Percentiles rank a stretch among this genome's conserved stretches.
These are phyloP conservation scores for Stictocephala bisonia DNA, from an alignment of 2,888 invertebrate species.

Conservation along the genomic window DNA sequence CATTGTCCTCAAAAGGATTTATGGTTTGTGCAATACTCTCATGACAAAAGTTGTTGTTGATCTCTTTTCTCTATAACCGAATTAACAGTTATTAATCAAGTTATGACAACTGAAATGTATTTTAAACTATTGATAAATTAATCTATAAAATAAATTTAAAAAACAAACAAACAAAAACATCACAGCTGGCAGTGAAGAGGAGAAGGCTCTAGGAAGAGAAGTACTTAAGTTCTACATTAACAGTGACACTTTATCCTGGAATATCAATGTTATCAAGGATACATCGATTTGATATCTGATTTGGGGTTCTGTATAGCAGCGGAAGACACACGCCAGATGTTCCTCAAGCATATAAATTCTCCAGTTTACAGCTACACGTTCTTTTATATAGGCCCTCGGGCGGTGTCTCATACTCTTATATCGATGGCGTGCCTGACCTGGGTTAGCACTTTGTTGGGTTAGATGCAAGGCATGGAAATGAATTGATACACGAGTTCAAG, in stretches of 20 bases:
- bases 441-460: not conserved
- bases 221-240: conserved; percentile 28
- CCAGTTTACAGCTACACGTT: conserved; percentile 11
- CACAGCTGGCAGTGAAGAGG: not conserved
- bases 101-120: too few relatives aligned
- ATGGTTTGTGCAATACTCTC: too few relatives aligned
- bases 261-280: conserved; percentile 3
- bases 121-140: too few relatives aligned
- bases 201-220: not conserved
- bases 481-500: conserved; percentile 10
- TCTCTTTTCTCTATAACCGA: too few relatives aligned
- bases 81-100: too few relatives aligned
- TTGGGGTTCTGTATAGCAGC: not conserved
- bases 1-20: too few relatives aligned
- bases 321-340: not conserved
- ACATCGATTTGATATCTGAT: conserved; percentile 11
- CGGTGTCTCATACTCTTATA: conserved; percentile 1
- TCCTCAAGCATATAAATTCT: not conserved
- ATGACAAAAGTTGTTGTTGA: too few relatives aligned
- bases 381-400: not conserved
- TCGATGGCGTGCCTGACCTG: not conserved
- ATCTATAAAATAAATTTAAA: too few relatives aligned
- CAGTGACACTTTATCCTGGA: conserved; percentile 1
- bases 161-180: too few relatives aligned
- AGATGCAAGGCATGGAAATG: conserved; percentile 12